phyloP scores from a whole-genome alignment of 2,888 invertebrate species.

The Acronicta psi region DNA sequence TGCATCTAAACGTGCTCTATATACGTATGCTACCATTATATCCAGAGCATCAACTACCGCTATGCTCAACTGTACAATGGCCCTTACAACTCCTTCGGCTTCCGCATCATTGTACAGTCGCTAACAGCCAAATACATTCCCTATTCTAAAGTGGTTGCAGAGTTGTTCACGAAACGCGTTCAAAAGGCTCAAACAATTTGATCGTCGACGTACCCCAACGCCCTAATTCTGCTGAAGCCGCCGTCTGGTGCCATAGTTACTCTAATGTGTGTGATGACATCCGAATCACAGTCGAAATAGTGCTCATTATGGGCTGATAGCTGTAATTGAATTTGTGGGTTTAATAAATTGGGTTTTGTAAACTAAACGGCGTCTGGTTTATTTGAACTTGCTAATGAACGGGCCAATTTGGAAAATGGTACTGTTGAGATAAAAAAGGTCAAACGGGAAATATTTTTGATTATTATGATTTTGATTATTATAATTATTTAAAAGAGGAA shows the following conservation, averaged over 20 bases:
- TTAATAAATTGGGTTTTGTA: slow-evolving; percentile 47
- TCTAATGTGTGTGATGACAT: slow-evolving; percentile 85
- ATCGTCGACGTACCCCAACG: slow-evolving; percentile 72
- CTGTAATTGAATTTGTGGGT: slow-evolving; percentile 65
- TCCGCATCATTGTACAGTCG: slow-evolving; percentile 33
- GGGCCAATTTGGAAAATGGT: slow-evolving; percentile 20
- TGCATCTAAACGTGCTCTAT: slow-evolving; percentile 5
- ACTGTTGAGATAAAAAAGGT: neutral
- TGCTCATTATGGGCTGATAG: slow-evolving; percentile 86
- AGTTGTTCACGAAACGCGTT: slow-evolving; percentile 13
- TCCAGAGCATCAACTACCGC: slow-evolving; percentile 7
- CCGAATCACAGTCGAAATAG: slow-evolving; percentile 78
- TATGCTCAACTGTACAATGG: slow-evolving; percentile 35
- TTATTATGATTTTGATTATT: too few species aligned
- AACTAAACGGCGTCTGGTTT: slow-evolving; percentile 18
- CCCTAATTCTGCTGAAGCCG: slow-evolving; percentile 89
- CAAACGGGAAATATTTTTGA: too few species aligned
- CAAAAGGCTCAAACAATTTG: slow-evolving; percentile 28
- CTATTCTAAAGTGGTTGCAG: slow-evolving; percentile 10
- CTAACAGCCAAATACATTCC: slow-evolving; percentile 31
- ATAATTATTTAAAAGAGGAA: too few species aligned
- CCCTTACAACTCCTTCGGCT: slow-evolving; percentile 19
- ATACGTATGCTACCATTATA: neutral
- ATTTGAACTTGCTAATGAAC: slow-evolving; percentile 34
- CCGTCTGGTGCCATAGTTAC: slow-evolving; percentile 91